Base-by-base conservation (phyloP, 2,113 vertebrate genomes). In the Numenius arquata region DNA sequence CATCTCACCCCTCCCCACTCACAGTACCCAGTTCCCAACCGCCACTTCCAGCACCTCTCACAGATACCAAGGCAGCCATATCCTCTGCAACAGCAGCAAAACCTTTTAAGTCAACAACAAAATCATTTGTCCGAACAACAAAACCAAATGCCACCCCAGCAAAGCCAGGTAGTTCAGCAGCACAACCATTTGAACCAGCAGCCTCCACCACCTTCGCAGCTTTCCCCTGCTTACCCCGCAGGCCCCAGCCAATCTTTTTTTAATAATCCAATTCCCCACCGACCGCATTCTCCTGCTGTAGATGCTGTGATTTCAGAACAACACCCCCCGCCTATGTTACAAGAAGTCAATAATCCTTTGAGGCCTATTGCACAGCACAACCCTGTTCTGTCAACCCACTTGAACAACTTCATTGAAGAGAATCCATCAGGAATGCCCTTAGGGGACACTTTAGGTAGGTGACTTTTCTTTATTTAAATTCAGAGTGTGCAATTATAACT, bases 331-430 rank as follows among this genome's bases (percentile, higher is more conserved):
- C 95, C 98, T 53, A 88, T 98, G 90, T 96, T 98, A 94, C 98
- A 98, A 55, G 99, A 99, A 86, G 98, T 99, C 85, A 98, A 19
- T 94, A 98, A 98, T 81, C 98, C 99, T 80, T 97, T 99, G 88
- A 98, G 99, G 96, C 98, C 98, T 84, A 93, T 99, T 63, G 97
- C 98, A 48, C 99, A 99, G 96, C 98, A 98, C 29, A 98, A 98
- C 94, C 98, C 98, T 36, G 85, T 99, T 81, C 97, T 99, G 85
- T 95, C 99, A 73, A 96, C 98, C 26, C 99, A 99, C 95, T 98
- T 99, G 97, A 99, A 98, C 97, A 99, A 97, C 98, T 99, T 99
- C 95, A 98, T 98, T 73, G 99, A 99, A 86, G 99, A 99, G 53
- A 98, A 97, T 85, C 95, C 98, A 14, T 97, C 98, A 30, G 99